Base-by-base conservation (phyloP, 2,888 invertebrate species). In the Helicoverpa assulta region DNA sequence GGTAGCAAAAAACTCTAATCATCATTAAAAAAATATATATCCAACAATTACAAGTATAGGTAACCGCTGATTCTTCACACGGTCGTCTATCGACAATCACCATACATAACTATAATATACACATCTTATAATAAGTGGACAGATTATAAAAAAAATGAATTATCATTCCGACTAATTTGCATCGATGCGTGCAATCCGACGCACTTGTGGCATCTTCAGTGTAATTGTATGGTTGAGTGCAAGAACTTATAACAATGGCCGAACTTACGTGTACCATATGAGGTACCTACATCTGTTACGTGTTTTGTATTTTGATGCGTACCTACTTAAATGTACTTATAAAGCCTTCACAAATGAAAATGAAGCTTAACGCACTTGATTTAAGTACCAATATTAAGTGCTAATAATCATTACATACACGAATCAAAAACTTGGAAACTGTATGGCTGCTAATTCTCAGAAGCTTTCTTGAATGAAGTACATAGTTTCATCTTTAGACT, bases 81-180 rank as follows among this genome's bases (percentile, higher is more conserved):
- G 79, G 73, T 80, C 69, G 56, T 80, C 69, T 72, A 75, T 76
- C 58, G 61, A 56, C 62, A 73, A 73, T 69, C 65, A 62, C 56
- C 19, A 55, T 69, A 63, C 52, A 80, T 83, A 78, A 29, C 29
- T 47, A 43, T 51, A 72, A n/a, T 16, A 1, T 19, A 67, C 80
- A 82, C 82, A 77, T 85, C 82, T 83, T 65, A 75, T 86, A 85
- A 87, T 89, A 88, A 89, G 82, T 75, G 76, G 80, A 80, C 70
- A 83, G 77, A 67, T 73, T 68, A 70, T 62, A 57, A 81, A 83
- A 85, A 89, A 91, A 90, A 73, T 87, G 89, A 84, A 86, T 82
- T 80, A 92, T 93, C 93, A 92, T 92, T 84, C 81, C 74, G 74
- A 84, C 86, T 93, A 91, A 93, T 93, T 92, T 92, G 90, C 90